Base-by-base conservation (phyloP, 2,797 vertebrate species). In the Phoeniculus purpureus region DNA sequence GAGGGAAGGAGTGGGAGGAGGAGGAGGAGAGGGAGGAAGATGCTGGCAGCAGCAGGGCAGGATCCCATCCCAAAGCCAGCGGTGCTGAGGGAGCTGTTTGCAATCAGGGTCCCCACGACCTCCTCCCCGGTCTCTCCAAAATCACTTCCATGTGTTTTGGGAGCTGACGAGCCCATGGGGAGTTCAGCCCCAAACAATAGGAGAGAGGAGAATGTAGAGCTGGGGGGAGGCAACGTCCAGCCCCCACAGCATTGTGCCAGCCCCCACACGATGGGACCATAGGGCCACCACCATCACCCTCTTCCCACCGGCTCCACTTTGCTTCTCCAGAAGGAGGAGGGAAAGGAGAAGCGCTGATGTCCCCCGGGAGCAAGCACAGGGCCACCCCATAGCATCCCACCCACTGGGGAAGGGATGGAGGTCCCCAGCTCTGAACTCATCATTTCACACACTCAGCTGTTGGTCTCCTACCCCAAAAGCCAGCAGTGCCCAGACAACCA, bases 51-150 rank as follows among this genome's bases (percentile, higher is more conserved):
- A 52, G 55, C 4, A 1, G 87, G 48, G 21, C n/a, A 91, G 26
- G 64, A 74, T 86, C 76, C 72, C 75, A 43, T 19, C 67, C 25
- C 45, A 22, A 22, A 16, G 15, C 34, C 19, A 1, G 74, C 1
- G 4, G 70, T 2, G 4, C 29, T 8, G 0, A 72, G 67, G 91
- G 88, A 85, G 64, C 18, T 19, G 47, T 48, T 48, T 48, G 81
- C 81, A 94, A 55, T 80, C 58, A 81, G 67, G 84, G 86, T 91
- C 83, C 83, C 86, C 91, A 59, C 32, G 58, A 81, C 67, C 85
- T 81, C 78, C 80, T 77, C n/a, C n/a, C 7, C 2, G 8, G 75
- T 87, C 81, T 74, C 71, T 92, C 85, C 27, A 4, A 62, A 94
- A 95, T 65, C 26, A 3, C 15, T 95, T 71, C 92, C 94, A 92